These are phyloP conservation scores for Stomatorhinus ivindoensis DNA, from an alignment of 2,113 vertebrate genomes.

Conservation along the genomic window DNA sequence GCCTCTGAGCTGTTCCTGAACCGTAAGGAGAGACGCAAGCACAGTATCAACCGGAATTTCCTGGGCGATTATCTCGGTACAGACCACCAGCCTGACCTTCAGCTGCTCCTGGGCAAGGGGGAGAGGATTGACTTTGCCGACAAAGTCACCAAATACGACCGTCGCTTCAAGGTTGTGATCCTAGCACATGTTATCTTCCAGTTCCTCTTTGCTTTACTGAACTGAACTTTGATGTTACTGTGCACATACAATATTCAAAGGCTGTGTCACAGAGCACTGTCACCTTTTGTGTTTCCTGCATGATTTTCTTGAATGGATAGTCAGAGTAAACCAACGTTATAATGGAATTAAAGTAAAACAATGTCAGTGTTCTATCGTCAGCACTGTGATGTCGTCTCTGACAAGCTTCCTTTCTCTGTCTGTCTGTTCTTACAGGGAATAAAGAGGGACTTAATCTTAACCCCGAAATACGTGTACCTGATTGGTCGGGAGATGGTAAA, in stretches of 20 bases:
- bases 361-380: not conserved
- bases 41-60: constrained; percentile 96
- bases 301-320: not conserved
- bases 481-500: constrained; percentile 92
- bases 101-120: constrained; percentile 85
- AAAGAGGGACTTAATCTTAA: constrained; percentile 89
- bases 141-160: constrained; percentile 85
- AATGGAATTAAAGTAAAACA: not conserved
- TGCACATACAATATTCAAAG: not conserved
- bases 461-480: constrained; percentile 84
- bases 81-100: constrained; percentile 85
- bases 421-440: constrained; percentile 60
- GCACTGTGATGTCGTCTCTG: not conserved
- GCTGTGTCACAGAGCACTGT: not conserved
- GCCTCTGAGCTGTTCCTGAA: constrained; percentile 89
- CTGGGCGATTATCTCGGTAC: constrained; percentile 94
- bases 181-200: not conserved
- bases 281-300: not conserved
- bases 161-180: constrained; percentile 82
- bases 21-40: constrained; percentile 84
- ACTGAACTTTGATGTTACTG: not conserved
- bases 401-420: not conserved
- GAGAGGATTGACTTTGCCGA: constrained; percentile 96
- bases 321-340: not conserved
- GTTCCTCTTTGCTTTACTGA: not conserved